Evolutionary conservation across 2,888 invertebrate genomes (phyloP).

Genomic region (Leptura quadrifasciata): DNA sequence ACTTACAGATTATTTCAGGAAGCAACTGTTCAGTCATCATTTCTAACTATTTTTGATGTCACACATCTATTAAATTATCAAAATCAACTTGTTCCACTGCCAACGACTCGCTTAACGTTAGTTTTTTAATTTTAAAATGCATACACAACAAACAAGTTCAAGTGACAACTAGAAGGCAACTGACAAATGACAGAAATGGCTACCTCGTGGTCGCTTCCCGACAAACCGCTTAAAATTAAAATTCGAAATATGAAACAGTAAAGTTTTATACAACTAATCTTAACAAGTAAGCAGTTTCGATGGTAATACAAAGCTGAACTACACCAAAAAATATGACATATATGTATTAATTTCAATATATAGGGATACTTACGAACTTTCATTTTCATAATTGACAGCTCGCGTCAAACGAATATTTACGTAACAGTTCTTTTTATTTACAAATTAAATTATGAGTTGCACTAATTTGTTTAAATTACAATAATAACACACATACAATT

Average conservation of each 20-base stretch:
- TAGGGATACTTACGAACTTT: constrained; percentile 65
- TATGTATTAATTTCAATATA: constrained; percentile 38
- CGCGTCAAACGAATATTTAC: constrained; percentile 59
- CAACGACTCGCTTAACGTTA: constrained; percentile 33
- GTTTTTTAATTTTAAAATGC: constrained; percentile 53
- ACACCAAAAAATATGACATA: constrained; percentile 26
- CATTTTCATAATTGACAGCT: constrained; percentile 64
- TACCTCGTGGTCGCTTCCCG: constrained; percentile 62
- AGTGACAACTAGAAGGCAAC: constrained; percentile 55
- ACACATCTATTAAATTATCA: background rate
- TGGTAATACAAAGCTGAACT: constrained; percentile 1
- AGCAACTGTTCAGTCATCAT: constrained; percentile 44
- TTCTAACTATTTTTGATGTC: background rate
- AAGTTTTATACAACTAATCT: background rate
- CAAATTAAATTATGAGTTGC: constrained; percentile 25
- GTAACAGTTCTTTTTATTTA: constrained; percentile 55
- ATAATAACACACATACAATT: background rate
- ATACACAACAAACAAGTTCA: constrained; percentile 54
- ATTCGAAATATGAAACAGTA: constrained; percentile 42
- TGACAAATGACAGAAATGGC: constrained; percentile 65
- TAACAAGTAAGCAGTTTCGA: background rate
- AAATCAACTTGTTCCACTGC: background rate
- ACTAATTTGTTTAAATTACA: constrained; percentile 23
- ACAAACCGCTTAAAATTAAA: constrained; percentile 51
- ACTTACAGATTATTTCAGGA: constrained; percentile 43